These are phyloP conservation scores for Cotesia glomerata DNA, from an alignment of 1,140 invertebrate species.

Conservation along the genomic window DNA sequence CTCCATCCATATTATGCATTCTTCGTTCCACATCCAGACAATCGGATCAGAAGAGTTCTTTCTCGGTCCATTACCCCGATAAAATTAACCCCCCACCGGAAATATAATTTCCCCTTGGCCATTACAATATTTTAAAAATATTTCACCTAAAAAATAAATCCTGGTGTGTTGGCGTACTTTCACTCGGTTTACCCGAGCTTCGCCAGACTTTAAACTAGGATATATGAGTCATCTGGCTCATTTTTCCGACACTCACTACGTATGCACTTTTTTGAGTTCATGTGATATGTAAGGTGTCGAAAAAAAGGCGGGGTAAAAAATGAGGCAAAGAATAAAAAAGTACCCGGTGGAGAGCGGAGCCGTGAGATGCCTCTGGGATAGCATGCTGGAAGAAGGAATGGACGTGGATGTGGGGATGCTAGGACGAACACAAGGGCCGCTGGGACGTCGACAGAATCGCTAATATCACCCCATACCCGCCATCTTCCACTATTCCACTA, in stretches of 20 bases:
- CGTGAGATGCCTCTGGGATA: constrained; percentile 15
- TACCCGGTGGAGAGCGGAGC: constrained; percentile 7
- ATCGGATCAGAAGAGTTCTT: not conserved
- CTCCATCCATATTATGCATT: not conserved
- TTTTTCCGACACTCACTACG: not conserved
- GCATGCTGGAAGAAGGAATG: not conserved
- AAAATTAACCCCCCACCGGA: not conserved
- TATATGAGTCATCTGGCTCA: constrained; percentile 4
- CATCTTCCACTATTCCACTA: not conserved
- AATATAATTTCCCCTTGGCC: not conserved
- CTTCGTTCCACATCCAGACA: not conserved
- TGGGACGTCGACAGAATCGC: constrained; percentile 51
- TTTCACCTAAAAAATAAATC: constrained; percentile 1
- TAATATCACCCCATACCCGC: constrained; percentile 40
- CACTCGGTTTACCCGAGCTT: constrained; percentile 13
- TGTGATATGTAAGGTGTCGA: constrained; percentile 30
- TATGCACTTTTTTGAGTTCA: constrained; percentile 46
- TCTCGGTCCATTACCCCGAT: not conserved
- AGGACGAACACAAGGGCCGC: constrained; percentile 40
- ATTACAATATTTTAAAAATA: too few species aligned
- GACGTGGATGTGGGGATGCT: constrained; percentile 41
- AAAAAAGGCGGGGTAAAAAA: constrained; percentile 31
- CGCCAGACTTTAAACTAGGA: not conserved
- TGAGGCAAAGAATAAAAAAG: constrained; percentile 35
- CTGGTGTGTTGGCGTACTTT: not conserved